A percentile compares a stretch with the other conserved stretches of the same genome.
Evolutionary conservation across 1,140 invertebrate genomes (phyloP).

Genomic region (Dendroctonus valens): DNA sequence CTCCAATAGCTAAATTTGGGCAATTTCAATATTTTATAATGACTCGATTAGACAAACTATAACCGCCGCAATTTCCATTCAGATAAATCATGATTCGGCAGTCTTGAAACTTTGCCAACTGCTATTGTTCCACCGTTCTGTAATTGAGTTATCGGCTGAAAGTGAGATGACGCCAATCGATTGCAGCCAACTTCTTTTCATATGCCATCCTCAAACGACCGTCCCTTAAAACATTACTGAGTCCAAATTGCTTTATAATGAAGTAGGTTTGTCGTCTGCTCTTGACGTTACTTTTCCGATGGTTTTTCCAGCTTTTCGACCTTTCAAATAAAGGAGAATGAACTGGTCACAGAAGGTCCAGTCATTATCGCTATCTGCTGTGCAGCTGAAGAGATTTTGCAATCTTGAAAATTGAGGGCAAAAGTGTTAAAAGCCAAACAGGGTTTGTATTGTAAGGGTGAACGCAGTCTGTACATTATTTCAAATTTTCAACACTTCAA

Average conservation of each 20-base stretch:
- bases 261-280: slow-evolving; percentile 15
- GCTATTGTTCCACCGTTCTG: slow-evolving; percentile 43
- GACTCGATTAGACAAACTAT: neutral
- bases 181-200: slow-evolving; percentile 29
- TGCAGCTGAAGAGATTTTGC: too few species aligned
- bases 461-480: too few species aligned
- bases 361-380: too few species aligned
- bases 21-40: too few species aligned
- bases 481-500: too few species aligned
- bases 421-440: too few species aligned
- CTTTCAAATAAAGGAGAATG: too few species aligned
- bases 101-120: slow-evolving; percentile 48
- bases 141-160: slow-evolving; percentile 49
- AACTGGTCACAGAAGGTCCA: too few species aligned
- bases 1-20: too few species aligned
- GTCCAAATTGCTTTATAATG: slow-evolving; percentile 27
- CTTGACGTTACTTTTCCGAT: slow-evolving; percentile 2
- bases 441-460: too few species aligned
- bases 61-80: slow-evolving; percentile 20
- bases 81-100: slow-evolving; percentile 44
- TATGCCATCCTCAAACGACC: slow-evolving; percentile 11
- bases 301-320: neutral
- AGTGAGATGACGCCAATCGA: slow-evolving; percentile 43
- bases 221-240: slow-evolving; percentile 23
- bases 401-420: too few species aligned